A percentile compares a stretch with the other conserved stretches of the same genome.
Conservation (phyloP, 2,797 vertebrate species). For the Xenentodon cancila region DNA sequence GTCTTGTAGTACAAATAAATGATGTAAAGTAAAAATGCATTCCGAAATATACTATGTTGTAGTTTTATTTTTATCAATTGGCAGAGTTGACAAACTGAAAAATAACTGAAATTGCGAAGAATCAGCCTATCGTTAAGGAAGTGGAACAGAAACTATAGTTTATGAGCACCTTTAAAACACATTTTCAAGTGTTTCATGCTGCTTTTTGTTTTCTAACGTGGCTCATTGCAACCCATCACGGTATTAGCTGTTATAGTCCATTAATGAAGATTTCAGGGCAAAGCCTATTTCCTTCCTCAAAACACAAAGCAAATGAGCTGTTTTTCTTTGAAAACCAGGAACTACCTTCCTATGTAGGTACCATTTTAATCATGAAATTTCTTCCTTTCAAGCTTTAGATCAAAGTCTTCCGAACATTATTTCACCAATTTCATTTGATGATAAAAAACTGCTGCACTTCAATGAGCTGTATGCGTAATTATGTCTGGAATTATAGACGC, state of each 20-base stretch:
- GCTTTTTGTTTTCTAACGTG: too few species aligned
- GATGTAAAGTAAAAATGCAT: too few species aligned
- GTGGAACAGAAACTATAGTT: too few species aligned
- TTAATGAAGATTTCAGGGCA: neutral
- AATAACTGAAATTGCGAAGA: too few species aligned
- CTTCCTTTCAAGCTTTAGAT: constrained; percentile 19
- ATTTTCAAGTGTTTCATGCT: too few species aligned
- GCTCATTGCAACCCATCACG: too few species aligned
- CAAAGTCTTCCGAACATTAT: constrained; percentile 16
- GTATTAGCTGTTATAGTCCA: neutral
- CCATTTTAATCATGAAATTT: constrained; percentile 5
- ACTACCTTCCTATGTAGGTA: neutral
- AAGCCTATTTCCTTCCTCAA: neutral
- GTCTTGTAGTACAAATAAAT: too few species aligned
- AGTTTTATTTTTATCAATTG: too few species aligned
- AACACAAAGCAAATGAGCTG: neutral
- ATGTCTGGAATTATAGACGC: neutral
- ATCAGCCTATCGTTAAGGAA: too few species aligned
- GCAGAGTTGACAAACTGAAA: too few species aligned
- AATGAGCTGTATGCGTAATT: constrained; percentile 1
- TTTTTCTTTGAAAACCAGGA: neutral
- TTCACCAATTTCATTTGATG: constrained; percentile 10
- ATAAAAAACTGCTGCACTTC: neutral
- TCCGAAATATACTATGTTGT: too few species aligned
- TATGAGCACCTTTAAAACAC: too few species aligned